These are phyloP conservation scores for Loris lydekkerianus DNA, from an alignment of 2,797 vertebrate species.

Conservation along the genomic window DNA sequence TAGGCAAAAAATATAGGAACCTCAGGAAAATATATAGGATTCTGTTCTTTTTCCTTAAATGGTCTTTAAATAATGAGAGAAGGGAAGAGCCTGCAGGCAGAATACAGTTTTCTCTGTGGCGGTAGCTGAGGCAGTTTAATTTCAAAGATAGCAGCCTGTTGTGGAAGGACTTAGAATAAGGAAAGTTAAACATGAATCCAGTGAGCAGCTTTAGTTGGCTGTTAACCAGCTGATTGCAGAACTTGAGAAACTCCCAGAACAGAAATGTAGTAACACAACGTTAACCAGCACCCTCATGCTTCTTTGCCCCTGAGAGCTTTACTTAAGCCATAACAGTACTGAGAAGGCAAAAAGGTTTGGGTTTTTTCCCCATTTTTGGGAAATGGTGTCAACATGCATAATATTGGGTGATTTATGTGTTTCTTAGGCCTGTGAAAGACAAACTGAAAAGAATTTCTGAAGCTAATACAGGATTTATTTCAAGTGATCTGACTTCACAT, in stretches of 20 bases:
- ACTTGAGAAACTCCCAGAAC: conserved; percentile 59
- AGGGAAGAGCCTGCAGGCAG: conserved; percentile 46
- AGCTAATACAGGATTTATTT: conserved; percentile 65
- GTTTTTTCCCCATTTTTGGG: conserved; percentile 84
- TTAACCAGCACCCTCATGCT: not conserved
- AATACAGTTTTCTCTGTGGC: conserved; percentile 59
- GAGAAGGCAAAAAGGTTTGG: conserved; percentile 68
- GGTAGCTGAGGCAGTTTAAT: conserved; percentile 63
- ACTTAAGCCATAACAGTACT: conserved; percentile 69
- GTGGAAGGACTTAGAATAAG: conserved; percentile 67
- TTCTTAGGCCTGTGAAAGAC: conserved; percentile 64
- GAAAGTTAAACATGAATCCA: conserved; percentile 47
- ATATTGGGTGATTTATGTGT: conserved; percentile 82
- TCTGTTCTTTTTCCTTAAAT: conserved; percentile 86
- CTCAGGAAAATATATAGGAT: conserved; percentile 80
- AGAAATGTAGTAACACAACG: not conserved
- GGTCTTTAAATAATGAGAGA: conserved; percentile 78
- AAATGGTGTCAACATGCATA: conserved; percentile 78
- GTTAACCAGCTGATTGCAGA: conserved; percentile 59
- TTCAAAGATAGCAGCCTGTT: conserved; percentile 72
- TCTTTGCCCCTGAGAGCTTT: conserved; percentile 27
- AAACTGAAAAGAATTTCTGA: conserved; percentile 76
- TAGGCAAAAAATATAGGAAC: conserved; percentile 77
- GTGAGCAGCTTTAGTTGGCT: conserved; percentile 25
- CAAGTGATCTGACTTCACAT: conserved; percentile 70